Evolutionary conservation across 2,113 vertebrate species (phyloP).

Genomic region (Bostrychus sinensis): DNA sequence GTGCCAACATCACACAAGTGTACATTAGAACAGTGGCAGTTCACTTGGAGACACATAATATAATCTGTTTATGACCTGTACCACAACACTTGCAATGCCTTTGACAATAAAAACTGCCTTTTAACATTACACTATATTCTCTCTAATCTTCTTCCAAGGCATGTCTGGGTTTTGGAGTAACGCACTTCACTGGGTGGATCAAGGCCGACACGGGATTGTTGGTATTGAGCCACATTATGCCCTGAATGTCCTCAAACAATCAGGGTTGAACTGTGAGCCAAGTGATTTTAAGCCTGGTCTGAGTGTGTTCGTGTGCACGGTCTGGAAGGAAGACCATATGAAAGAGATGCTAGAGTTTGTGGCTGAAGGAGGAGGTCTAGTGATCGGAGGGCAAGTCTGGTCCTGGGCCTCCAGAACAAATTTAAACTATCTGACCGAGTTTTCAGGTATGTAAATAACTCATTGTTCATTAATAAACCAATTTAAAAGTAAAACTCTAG

Average conservation of each 20-base stretch:
- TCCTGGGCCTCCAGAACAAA: conserved; percentile 73
- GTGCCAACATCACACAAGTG: no score
- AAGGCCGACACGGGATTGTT: conserved; percentile 62
- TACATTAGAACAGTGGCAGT: no score
- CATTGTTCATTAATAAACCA: no score
- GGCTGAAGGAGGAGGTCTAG: conserved; percentile 83
- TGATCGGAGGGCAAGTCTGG: conserved; percentile 86
- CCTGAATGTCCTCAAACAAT: conserved; percentile 2
- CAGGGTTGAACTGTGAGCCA: conserved; percentile 18
- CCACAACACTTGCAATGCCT: no score
- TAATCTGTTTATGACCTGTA: no score
- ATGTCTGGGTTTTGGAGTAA: conserved; percentile 72
- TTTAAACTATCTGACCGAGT: conserved; percentile 71
- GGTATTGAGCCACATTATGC: no score
- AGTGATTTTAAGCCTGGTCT: conserved; percentile 35
- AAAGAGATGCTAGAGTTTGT: conserved; percentile 78
- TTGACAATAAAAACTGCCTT: no score
- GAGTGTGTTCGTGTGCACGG: conserved; percentile 39
- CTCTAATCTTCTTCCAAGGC: conserved; percentile 7
- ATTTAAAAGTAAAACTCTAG: no score
- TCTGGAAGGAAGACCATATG: conserved; percentile 39
- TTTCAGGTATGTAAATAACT: conserved; percentile 71
- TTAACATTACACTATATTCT: not conserved
- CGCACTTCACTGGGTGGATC: conserved; percentile 78
- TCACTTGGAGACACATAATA: no score